phyloP scores from a whole-genome alignment of 2,113 vertebrate genomes.

The Carlito syrichta region DNA sequence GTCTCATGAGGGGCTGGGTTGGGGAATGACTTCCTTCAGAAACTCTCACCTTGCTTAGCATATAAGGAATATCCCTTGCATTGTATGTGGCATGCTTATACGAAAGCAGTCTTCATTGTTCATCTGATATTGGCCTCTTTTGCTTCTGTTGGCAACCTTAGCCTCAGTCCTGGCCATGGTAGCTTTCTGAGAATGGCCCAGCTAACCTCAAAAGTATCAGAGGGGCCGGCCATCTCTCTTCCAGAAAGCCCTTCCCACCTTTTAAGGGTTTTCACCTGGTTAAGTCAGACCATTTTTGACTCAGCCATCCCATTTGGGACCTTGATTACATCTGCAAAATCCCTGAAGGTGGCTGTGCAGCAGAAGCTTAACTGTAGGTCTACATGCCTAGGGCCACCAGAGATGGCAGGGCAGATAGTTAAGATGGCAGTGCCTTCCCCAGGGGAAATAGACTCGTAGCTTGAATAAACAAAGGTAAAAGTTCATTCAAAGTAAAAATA shows the following conservation, averaged over 20 bases:
- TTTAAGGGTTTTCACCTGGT: background rate
- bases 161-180: background rate
- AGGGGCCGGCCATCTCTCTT: too few species aligned
- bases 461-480: background rate
- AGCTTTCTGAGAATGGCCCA: rapidly evolving
- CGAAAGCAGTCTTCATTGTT: background rate
- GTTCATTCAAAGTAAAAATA: background rate
- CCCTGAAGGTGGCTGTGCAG: rapidly evolving
- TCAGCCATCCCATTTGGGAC: too few species aligned
- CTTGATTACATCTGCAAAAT: background rate
- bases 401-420: rapidly evolving
- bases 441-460: rapidly evolving
- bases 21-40: background rate
- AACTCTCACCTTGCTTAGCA: too few species aligned
- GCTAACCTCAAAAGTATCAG: background rate
- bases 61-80: background rate
- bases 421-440: rapidly evolving
- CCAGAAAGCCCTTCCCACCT: background rate
- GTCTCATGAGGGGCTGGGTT: background rate
- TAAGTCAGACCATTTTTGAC: background rate
- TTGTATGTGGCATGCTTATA: background rate
- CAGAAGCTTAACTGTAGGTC: background rate
- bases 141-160: background rate
- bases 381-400: too few species aligned
- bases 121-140: background rate